Percentiles rank a stretch among this genome's conserved stretches.
phyloP scores from a whole-genome alignment of 2,888 invertebrate species.

The Orthosia cruda region DNA sequence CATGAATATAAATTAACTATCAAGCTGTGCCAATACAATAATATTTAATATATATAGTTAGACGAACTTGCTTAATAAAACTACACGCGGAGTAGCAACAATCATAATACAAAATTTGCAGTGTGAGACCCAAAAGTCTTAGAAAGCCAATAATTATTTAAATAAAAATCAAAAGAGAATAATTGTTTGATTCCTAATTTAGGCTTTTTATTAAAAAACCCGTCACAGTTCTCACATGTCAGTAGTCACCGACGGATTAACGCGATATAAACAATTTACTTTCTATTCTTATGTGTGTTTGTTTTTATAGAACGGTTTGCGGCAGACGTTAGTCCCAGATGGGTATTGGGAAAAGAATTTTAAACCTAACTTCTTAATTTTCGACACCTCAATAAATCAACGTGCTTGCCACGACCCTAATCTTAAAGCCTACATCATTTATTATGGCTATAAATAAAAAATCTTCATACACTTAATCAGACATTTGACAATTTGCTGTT shows the following conservation, averaged over 20 bases:
- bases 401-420: constrained; percentile 35
- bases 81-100: too few relatives aligned
- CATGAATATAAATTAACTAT: not conserved
- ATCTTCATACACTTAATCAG: constrained; percentile 36
- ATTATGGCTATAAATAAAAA: constrained; percentile 19
- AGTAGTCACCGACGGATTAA: not conserved
- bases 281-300: too few relatives aligned
- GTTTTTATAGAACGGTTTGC: not conserved
- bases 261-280: not conserved
- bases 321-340: not conserved
- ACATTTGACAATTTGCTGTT: constrained; percentile 44
- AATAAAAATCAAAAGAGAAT: too few relatives aligned
- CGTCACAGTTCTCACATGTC: not conserved
- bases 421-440: constrained; percentile 42
- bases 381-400: constrained; percentile 38
- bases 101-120: too few relatives aligned
- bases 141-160: too few relatives aligned
- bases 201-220: not conserved
- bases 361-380: constrained; percentile 22
- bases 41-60: not conserved
- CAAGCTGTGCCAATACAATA: not conserved
- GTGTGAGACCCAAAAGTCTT: too few relatives aligned
- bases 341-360: not conserved
- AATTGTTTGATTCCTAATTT: not conserved
- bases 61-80: too few relatives aligned